phyloP scores from a whole-genome alignment of 2,888 invertebrate genomes.

The Anthrax anthrax region DNA sequence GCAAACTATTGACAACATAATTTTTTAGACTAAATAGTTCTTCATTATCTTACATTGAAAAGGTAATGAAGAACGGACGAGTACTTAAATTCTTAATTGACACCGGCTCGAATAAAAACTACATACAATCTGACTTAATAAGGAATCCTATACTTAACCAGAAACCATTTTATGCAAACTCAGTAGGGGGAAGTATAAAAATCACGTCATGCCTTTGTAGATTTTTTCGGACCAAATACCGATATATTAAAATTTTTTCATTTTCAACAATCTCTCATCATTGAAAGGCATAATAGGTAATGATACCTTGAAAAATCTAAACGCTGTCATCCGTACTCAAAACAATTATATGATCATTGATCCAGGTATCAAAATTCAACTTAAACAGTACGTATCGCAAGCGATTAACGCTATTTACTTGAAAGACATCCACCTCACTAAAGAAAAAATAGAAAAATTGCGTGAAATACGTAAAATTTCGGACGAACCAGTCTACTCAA shows the following conservation, averaged over 20 bases:
- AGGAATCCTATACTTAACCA: conserved; percentile 7
- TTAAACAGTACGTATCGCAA: conserved; percentile 2
- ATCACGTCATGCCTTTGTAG: conserved; percentile 9
- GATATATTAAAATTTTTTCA: conserved; percentile 8
- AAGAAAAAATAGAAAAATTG: neutral
- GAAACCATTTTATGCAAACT: conserved; percentile 9
- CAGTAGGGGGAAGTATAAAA: conserved; percentile 9
- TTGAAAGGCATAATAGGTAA: conserved; percentile 9
- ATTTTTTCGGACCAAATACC: conserved; percentile 2
- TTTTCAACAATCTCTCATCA: conserved; percentile 4
- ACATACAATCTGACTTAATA: conserved; percentile 10
- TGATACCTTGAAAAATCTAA: conserved; percentile 6
- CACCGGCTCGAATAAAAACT: conserved; percentile 13
- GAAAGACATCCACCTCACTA: conserved; percentile 1
- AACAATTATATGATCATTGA: conserved; percentile 7
- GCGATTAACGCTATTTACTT: conserved; percentile 2
- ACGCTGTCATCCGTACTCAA: conserved; percentile 3
- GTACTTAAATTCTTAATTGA: conserved; percentile 13
- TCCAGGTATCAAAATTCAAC: neutral
- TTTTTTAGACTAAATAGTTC: conserved; percentile 15
- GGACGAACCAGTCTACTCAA: neutral
- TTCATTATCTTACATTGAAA: conserved; percentile 13
- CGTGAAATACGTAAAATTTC: neutral
- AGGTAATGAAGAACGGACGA: conserved; percentile 11
- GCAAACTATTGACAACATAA: conserved; percentile 3